Conservation (phyloP, 2,888 invertebrate genomes). For the Lepidochrysops patricia region DNA sequence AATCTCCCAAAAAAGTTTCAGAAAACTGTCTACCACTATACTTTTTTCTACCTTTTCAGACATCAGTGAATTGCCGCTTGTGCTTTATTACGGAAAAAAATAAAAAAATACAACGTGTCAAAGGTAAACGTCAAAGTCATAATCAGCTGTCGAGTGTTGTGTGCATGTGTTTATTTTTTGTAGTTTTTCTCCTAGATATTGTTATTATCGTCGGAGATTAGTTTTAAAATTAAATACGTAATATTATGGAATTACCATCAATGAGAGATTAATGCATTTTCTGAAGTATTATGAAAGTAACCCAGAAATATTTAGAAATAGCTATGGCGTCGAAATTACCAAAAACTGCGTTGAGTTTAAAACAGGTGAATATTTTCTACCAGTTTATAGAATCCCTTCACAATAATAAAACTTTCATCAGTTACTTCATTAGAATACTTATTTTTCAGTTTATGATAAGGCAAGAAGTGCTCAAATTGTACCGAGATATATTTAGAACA, state of each 20-base stretch:
- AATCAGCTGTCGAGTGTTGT: neutral
- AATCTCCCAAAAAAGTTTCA: no score
- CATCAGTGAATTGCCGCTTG: no score
- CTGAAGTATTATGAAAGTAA: neutral
- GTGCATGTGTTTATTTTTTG: no score
- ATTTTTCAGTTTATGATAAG: conserved; percentile 83
- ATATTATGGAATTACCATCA: neutral
- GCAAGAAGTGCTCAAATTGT: conserved; percentile 84
- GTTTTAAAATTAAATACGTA: no score
- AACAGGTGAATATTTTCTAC: conserved; percentile 64
- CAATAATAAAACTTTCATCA: neutral
- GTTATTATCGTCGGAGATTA: no score
- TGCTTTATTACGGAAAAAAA: no score
- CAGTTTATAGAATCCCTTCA: neutral
- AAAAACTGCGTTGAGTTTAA: conserved; percentile 69
- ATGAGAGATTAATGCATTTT: neutral
- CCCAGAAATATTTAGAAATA: neutral
- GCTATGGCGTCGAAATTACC: conserved; percentile 56
- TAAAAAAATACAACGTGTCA: neutral
- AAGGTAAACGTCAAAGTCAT: neutral
- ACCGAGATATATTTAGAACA: conserved; percentile 81
- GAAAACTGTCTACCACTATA: no score
- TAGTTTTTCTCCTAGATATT: no score
- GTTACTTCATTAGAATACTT: neutral
- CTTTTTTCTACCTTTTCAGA: no score